phyloP scores from a whole-genome alignment of 2,888 invertebrate genomes.

The Monopis laevigella region DNA sequence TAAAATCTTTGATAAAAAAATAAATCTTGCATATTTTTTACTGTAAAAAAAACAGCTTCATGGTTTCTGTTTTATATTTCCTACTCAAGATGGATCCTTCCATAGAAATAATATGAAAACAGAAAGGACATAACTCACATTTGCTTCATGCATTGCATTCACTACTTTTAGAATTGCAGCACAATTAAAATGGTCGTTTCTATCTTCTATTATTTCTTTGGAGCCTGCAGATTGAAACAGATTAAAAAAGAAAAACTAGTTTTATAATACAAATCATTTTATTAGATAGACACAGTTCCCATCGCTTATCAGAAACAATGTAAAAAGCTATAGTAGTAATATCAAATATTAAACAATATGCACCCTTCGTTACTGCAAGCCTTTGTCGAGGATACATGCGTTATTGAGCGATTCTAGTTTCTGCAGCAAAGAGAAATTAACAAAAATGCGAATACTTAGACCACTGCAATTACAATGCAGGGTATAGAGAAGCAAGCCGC shows the following conservation, averaged over 20 bases:
- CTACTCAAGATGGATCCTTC: too few species aligned
- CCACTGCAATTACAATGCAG: constrained; percentile 59
- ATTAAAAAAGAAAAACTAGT: constrained; percentile 32
- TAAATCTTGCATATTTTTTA: too few species aligned
- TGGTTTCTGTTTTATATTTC: too few species aligned
- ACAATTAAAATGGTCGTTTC: too few species aligned
- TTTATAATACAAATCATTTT: constrained; percentile 78
- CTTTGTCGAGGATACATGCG: constrained; percentile 59
- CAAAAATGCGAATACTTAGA: constrained; percentile 61
- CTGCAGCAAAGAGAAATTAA: constrained; percentile 57
- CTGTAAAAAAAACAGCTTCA: too few species aligned
- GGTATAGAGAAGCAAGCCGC: background rate
- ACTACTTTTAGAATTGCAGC: too few species aligned
- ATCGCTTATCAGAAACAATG: constrained; percentile 76
- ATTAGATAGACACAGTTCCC: constrained; percentile 77
- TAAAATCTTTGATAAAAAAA: too few species aligned
- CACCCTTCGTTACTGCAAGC: constrained; percentile 68
- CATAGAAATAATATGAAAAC: too few species aligned
- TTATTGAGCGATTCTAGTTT: constrained; percentile 65
- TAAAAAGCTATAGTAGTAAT: constrained; percentile 75
- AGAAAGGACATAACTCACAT: too few species aligned
- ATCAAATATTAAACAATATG: constrained; percentile 68
- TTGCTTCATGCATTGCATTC: too few species aligned
- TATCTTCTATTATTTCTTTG: too few species aligned
- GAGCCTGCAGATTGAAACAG: too few species aligned